Evolutionary conservation across 2,113 vertebrate genomes (phyloP).

Genomic region (Macquaria ambigua): DNA sequence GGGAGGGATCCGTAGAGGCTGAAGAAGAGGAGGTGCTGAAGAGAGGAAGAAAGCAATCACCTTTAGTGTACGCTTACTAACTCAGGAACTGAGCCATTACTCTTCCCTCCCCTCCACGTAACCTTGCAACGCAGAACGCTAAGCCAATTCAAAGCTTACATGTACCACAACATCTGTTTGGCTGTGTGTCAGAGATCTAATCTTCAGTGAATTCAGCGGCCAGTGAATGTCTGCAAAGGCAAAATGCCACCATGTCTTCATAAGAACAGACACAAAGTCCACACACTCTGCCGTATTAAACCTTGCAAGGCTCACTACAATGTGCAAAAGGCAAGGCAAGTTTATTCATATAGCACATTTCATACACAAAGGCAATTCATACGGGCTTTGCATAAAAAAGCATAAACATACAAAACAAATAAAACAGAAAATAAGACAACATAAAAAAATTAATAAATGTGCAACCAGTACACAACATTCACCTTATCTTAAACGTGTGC

Average conservation of each 20-base stretch:
- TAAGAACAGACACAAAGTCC: not conserved
- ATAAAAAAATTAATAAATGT: not conserved
- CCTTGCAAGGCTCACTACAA: not conserved
- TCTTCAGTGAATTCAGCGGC: constrained; percentile 25
- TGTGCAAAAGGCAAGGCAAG: too few relatives aligned
- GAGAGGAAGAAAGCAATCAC: constrained; percentile 72
- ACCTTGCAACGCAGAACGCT: constrained; percentile 59
- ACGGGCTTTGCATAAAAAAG: too few relatives aligned
- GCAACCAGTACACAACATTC: not conserved
- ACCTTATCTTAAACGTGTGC: not conserved
- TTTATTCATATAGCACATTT: too few relatives aligned
- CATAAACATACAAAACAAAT: too few relatives aligned
- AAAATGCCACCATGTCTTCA: constrained; percentile 3
- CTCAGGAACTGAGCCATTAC: constrained; percentile 62
- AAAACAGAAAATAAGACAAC: too few relatives aligned
- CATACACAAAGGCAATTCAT: too few relatives aligned
- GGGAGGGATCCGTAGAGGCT: constrained; percentile 31
- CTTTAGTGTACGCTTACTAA: constrained; percentile 62
- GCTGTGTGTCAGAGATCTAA: constrained; percentile 36
- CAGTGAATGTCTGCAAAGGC: not conserved
- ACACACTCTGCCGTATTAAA: not conserved
- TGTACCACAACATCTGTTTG: constrained; percentile 36
- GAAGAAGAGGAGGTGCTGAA: constrained; percentile 56
- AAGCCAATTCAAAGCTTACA: constrained; percentile 52
- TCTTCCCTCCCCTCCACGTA: constrained; percentile 50